phyloP scores from a whole-genome alignment of 2,113 vertebrate genomes.

The Sinosuthora webbiana region DNA sequence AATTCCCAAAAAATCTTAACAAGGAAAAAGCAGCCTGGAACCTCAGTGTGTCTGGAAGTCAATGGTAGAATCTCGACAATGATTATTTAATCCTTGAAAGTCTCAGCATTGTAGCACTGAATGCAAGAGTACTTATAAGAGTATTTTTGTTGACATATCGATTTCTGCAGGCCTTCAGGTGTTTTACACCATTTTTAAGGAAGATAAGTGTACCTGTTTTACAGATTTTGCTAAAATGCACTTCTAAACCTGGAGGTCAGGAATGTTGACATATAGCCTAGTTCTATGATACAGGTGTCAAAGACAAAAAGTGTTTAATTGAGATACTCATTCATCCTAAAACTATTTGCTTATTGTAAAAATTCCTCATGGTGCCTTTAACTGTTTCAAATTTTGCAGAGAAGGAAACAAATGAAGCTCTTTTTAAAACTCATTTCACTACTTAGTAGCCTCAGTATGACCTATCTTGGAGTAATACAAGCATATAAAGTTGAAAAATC shows the following conservation, averaged over 20 bases:
- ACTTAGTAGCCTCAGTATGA: neutral
- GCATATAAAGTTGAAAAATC: neutral
- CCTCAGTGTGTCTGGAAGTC: neutral
- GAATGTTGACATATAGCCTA: neutral
- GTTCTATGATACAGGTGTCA: neutral
- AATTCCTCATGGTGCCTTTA: neutral
- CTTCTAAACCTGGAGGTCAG: neutral
- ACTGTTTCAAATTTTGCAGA: neutral
- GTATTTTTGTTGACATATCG: neutral
- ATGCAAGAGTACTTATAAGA: neutral
- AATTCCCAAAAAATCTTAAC: neutral
- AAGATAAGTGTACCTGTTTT: rapidly evolving
- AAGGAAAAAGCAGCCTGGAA: neutral
- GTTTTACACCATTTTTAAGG: neutral
- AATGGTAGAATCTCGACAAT: neutral
- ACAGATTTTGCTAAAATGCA: neutral
- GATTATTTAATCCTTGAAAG: neutral
- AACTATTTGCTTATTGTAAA: neutral
- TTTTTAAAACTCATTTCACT: neutral
- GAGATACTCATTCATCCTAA: neutral
- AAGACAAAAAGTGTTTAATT: neutral
- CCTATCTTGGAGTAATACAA: neutral
- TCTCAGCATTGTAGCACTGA: neutral
- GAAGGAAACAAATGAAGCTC: neutral
- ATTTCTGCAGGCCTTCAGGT: neutral